Evolutionary conservation across 1,140 invertebrate genomes (phyloP).

Genomic region (Megalonaias nervosa): DNA sequence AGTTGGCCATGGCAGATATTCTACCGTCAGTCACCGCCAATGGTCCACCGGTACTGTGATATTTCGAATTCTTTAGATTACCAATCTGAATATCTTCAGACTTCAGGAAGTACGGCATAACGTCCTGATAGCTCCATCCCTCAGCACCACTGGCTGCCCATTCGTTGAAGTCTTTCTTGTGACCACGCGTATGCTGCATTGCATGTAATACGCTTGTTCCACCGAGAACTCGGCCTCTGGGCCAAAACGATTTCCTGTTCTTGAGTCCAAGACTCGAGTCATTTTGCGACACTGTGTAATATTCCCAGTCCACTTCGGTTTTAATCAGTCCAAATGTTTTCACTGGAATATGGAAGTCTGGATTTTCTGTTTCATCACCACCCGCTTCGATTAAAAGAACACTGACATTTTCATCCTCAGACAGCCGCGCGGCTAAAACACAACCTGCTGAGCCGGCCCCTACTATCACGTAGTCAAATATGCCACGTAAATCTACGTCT

Average conservation of each 20-base stretch:
- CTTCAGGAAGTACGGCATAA: slow-evolving; percentile 28
- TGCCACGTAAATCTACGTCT: too few species aligned
- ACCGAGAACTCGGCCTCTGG: slow-evolving; percentile 76
- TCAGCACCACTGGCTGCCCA: slow-evolving; percentile 72
- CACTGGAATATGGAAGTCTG: slow-evolving; percentile 74
- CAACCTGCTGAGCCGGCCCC: slow-evolving; percentile 95
- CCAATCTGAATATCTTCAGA: slow-evolving; percentile 19
- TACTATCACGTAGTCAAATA: slow-evolving; percentile 72
- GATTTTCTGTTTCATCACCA: slow-evolving; percentile 91
- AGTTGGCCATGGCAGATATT: neutral
- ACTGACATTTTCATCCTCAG: slow-evolving; percentile 81
- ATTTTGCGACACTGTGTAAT: slow-evolving; percentile 90
- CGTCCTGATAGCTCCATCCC: slow-evolving; percentile 31
- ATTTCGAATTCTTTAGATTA: slow-evolving; percentile 8
- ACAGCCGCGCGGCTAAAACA: slow-evolving; percentile 92
- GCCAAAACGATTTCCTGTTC: slow-evolving; percentile 72
- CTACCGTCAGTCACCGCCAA: neutral
- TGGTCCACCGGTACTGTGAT: slow-evolving; percentile 18
- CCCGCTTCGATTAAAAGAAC: slow-evolving; percentile 92
- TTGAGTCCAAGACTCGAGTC: slow-evolving; percentile 8
- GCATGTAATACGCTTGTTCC: slow-evolving; percentile 14
- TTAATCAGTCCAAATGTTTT: slow-evolving; percentile 18
- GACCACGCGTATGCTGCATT: slow-evolving; percentile 87
- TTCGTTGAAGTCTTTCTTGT: slow-evolving; percentile 89
- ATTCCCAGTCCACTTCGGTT: slow-evolving; percentile 86